Base-by-base conservation (phyloP, 2,888 invertebrate genomes). In the Rosalia funebris region DNA sequence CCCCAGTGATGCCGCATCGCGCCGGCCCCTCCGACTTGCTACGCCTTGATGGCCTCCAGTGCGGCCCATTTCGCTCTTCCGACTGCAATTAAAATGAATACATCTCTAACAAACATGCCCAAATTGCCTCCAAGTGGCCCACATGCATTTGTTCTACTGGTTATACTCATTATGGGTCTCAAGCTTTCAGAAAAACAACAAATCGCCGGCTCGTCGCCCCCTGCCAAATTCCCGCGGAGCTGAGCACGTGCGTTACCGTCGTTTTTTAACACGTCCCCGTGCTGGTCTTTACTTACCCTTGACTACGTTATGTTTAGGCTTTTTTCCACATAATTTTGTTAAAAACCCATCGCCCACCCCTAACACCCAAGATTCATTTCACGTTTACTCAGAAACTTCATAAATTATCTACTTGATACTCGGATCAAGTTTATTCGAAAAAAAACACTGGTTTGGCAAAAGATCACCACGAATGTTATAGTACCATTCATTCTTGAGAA, bases 21-120 rank as follows among this genome's bases (percentile, higher is more conserved):
- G 80, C 88, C 58, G 91, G 91, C 57, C 91, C 91, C 79, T 90
- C 91, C 47, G 91, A 91, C 85, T 90, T 91, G 87, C 91, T 91
- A 79, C 91, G 88, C 65, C 90, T 83, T 68, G 89, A 89, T 73
- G 89, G 88, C 74, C 88, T 84, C 79, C 79, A 85, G 68, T 83
- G 76, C 64, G 77, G 75, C 75, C 80, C 81, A 71, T 84, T 87
- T 73, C 90, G 86, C 79, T 90, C 90, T 80, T 88, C 89, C 73
- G 90, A 90, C 91, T 91, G 84, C 48, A 82, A 82, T 79, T 76
- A 78, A 79, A 79, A 78, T 78, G 77, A 79, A 80, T 78, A 79
- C 78, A 77, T 86, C 85, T 77, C 76, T 74, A 74, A 68, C 62
- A 60, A 63, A 63, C 70, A 72, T 68, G 68, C 66, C 64, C 47